Percentiles rank a stretch among this genome's conserved stretches.
Conservation (phyloP, 2,888 invertebrate species). For the Zaprionus obscuricornis region DNA sequence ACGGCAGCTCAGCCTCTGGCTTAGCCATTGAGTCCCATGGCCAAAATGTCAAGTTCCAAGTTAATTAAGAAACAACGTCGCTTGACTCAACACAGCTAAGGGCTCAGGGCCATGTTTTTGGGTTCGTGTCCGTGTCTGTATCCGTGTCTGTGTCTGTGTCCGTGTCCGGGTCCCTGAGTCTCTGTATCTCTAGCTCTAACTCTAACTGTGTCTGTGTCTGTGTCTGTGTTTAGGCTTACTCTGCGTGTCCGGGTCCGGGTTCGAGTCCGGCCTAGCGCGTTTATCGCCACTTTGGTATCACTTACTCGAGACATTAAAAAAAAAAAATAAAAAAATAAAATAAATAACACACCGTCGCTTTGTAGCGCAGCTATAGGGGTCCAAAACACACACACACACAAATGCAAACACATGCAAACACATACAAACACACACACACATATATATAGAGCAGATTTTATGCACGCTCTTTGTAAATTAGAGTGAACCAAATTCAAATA, state of each 20-base stretch:
- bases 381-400: no score
- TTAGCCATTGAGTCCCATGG: conserved; percentile 29
- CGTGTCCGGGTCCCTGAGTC: not conserved
- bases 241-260: conserved; percentile 8
- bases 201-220: conserved; percentile 20
- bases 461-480: no score
- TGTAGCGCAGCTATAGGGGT: conserved; percentile 31
- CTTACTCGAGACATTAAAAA: conserved; percentile 54
- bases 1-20: conserved; percentile 10
- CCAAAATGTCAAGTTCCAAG: conserved; percentile 73
- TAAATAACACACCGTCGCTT: no score
- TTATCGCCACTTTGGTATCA: conserved; percentile 64
- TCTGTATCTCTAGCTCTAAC: no score
- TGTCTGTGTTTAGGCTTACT: no score
- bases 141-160: not conserved
- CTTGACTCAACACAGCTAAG: not conserved
- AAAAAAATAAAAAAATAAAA: conserved; percentile 6
- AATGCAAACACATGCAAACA: no score
- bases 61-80: conserved; percentile 56
- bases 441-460: no score
- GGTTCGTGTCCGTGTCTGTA: not conserved
- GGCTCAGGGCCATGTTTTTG: no score
- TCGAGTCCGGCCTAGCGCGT: conserved; percentile 26
- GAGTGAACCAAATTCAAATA: no score
- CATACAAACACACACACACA: no score